phyloP scores from a whole-genome alignment of 2,797 vertebrate genomes.

The Sebastes iracundus region DNA sequence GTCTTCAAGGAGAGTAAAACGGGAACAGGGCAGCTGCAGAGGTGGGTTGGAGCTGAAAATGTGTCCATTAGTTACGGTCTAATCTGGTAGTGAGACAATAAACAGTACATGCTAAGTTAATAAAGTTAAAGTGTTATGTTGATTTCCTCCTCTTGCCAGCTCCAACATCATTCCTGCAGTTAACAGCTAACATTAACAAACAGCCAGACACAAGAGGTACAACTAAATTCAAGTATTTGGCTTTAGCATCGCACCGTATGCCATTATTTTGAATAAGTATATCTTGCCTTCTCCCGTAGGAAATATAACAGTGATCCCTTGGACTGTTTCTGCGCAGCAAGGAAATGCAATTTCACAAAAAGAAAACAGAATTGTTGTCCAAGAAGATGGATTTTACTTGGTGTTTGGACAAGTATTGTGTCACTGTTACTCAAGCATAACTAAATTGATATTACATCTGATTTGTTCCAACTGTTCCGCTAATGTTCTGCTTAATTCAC shows the following conservation, averaged over 20 bases:
- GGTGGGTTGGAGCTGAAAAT: constrained; percentile 62
- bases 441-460: constrained; percentile 61
- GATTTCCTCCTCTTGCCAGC: constrained; percentile 61
- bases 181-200: constrained; percentile 72
- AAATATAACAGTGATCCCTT: constrained; percentile 77
- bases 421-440: constrained; percentile 67
- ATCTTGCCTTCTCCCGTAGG: constrained; percentile 67
- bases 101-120: constrained; percentile 48
- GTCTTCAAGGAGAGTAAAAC: constrained; percentile 65
- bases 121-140: constrained; percentile 56
- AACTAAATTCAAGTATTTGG: constrained; percentile 55
- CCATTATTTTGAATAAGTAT: constrained; percentile 67
- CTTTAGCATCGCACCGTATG: constrained; percentile 24
- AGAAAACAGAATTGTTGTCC: constrained; percentile 80
- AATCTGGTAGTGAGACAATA: constrained; percentile 63
- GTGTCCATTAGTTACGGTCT: constrained; percentile 56
- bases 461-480: constrained; percentile 67
- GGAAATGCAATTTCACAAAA: constrained; percentile 73
- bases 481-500: constrained; percentile 68
- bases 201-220: constrained; percentile 73
- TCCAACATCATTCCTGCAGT: constrained; percentile 73
- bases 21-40: constrained; percentile 65
- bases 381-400: constrained; percentile 81
- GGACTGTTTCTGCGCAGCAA: constrained; percentile 71
- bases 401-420: constrained; percentile 81